Base-by-base conservation (phyloP, 1,140 invertebrate species). In the Macrocentrus cingulum region DNA sequence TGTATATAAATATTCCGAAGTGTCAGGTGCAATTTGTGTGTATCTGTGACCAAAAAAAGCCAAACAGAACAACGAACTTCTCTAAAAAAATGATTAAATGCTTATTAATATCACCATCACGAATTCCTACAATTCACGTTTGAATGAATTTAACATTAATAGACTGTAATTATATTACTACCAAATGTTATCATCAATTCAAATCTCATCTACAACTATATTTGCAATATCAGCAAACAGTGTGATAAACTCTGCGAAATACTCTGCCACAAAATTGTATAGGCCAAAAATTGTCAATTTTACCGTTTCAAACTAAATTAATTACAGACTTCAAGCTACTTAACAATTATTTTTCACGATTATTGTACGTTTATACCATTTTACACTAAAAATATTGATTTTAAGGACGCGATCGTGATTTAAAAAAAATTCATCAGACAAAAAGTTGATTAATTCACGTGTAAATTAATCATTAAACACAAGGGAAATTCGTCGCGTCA, bases 31-130 rank as follows among this genome's bases (percentile, higher is more conserved):
- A 64, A 23, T 44, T 57, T 69, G 68, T 76, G 76, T 78, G 69
- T 76, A 70, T 74, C 68, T 74, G 74, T 77, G 73, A 78, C 68
- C 68, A 77, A 77, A 61, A 49, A 71, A 80, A 74, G 76, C 78
- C 70, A 71, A 76, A 74, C 69, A 70, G 66, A 71, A 72, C 68
- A 71, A 76, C 60, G 60, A 70, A 69, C 58, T 63, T 67, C 59
- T 67, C 65, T 68, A 72, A 72, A 65, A 66, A 52, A 61, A 19
- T 20, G 52, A 44, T 34, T 52, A 34, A 19, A 11, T 54, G 49
- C 15, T 25, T 48, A 62, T 29, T 66, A 48, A 48, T 25, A 48
- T 39, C 13, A 39, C 36, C 7, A n/a, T n/a, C n/a, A n/a, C n/a
- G n/a, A n/a, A n/a, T n/a, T n/a, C n/a, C n/a, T n/a, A n/a, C n/a